Percentiles rank a stretch among this genome's conserved stretches.
Conservation (phyloP, 2,888 invertebrate genomes). For the Cephus rjabovi region DNA sequence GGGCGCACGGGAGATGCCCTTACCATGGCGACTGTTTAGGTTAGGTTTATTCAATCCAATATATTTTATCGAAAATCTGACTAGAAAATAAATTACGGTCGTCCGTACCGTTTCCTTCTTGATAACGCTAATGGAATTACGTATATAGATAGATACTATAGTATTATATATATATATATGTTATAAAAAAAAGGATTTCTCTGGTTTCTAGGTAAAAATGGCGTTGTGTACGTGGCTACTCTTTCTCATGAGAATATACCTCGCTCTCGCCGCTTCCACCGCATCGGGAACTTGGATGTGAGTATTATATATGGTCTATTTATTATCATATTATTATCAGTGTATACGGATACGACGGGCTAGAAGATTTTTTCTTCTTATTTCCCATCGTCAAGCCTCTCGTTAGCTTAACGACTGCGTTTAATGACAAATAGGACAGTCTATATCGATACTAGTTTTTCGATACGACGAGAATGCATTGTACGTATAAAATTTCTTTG, state of each 20-base stretch:
- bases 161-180: background rate
- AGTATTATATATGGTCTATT: slow-evolving; percentile 23
- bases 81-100: slow-evolving; percentile 4
- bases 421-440: too few species aligned
- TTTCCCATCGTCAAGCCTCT: too few species aligned
- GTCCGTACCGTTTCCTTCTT: background rate
- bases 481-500: too few species aligned
- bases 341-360: too few species aligned
- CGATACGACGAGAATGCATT: too few species aligned
- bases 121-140: slow-evolving; percentile 6
- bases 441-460: too few species aligned
- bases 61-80: background rate
- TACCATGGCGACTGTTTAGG: background rate
- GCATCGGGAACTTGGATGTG: slow-evolving; percentile 47
- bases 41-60: background rate
- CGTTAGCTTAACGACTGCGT: too few species aligned
- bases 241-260: slow-evolving; percentile 33
- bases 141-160: background rate
- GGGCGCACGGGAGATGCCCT: background rate
- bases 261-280: slow-evolving; percentile 36
- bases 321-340: too few species aligned
- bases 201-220: slow-evolving; percentile 30
- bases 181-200: background rate
- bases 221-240: slow-evolving; percentile 28
- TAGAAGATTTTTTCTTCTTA: too few species aligned